phyloP scores from a whole-genome alignment of 2,113 vertebrate species.

The Serinus canaria region DNA sequence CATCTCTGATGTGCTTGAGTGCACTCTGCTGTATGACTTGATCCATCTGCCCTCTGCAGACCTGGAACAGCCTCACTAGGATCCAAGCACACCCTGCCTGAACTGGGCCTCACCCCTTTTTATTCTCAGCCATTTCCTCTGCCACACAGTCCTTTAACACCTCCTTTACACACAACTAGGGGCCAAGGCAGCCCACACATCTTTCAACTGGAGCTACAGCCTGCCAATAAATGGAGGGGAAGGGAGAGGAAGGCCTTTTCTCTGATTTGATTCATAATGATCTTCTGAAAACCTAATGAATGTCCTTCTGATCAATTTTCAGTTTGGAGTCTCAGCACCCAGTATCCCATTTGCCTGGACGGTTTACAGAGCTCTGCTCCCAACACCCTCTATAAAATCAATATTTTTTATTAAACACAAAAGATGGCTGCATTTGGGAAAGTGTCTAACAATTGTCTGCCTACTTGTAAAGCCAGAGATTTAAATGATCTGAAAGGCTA shows the following conservation, averaged over 20 bases:
- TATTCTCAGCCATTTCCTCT: background rate
- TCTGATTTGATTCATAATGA: background rate
- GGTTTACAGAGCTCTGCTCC: background rate
- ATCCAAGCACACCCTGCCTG: background rate
- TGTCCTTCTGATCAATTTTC: background rate
- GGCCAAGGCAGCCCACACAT: background rate
- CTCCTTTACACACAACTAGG: background rate
- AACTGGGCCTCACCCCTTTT: background rate
- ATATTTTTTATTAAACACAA: background rate
- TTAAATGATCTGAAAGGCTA: background rate
- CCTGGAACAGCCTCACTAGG: background rate
- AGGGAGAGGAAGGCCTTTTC: background rate
- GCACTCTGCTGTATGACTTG: background rate
- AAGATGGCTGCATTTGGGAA: background rate
- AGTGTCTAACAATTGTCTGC: background rate
- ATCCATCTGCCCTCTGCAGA: background rate
- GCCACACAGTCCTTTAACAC: accelerated
- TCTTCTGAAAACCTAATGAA: background rate
- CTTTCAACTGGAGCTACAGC: background rate
- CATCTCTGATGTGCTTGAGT: background rate
- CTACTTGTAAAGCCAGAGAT: background rate
- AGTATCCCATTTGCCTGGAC: background rate
- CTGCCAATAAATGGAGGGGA: background rate
- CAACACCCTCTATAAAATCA: background rate
- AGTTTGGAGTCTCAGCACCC: background rate